Percentiles rank a stretch among this genome's conserved stretches.
phyloP scores from a whole-genome alignment of 35 echinoderm and acorn worm species.

The Chiridota heheva region DNA sequence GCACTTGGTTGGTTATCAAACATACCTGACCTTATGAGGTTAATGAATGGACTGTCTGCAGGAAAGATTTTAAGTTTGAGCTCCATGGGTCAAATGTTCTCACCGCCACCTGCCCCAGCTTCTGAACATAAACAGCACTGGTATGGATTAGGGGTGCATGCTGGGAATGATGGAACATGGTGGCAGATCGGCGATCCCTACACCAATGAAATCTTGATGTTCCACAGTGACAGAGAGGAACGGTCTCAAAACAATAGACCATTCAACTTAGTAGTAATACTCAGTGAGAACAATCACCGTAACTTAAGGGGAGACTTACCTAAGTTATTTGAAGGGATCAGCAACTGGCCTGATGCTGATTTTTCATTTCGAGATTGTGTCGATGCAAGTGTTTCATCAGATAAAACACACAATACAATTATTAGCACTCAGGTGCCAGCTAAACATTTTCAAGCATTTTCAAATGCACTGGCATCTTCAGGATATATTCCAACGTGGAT shows the following conservation, averaged over 20 bases:
- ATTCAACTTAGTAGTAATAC: constrained; percentile 65
- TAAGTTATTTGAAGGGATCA: constrained; percentile 36
- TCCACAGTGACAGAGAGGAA: constrained; percentile 21
- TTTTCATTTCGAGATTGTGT: constrained; percentile 1
- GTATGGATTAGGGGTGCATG: constrained; percentile 81
- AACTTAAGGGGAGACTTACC: constrained; percentile 51
- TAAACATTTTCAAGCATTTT: constrained; percentile 49
- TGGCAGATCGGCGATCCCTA: constrained; percentile 89
- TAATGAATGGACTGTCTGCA: constrained; percentile 54
- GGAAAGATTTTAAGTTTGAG: constrained; percentile 22
- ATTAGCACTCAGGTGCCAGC: constrained; percentile 57
- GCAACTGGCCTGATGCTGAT: constrained; percentile 59
- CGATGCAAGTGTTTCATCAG: constrained; percentile 18
- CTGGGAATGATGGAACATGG: constrained; percentile 61
- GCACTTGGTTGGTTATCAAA: constrained; percentile 89
- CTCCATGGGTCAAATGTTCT: constrained; percentile 26
- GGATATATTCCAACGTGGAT: constrained; percentile 77
- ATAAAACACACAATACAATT: constrained; percentile 41
- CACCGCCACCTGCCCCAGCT: constrained; percentile 53
- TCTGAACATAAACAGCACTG: constrained; percentile 75
- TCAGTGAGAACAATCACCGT: constrained; percentile 75
- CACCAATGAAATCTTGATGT: constrained; percentile 88
- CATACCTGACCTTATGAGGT: constrained; percentile 79
- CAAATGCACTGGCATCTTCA: constrained; percentile 36
- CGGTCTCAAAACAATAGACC: background rate